Percentiles rank a stretch among this genome's conserved stretches.
Evolutionary conservation across 2,888 invertebrate genomes (phyloP).

Genomic region (Hecatera dysodea): DNA sequence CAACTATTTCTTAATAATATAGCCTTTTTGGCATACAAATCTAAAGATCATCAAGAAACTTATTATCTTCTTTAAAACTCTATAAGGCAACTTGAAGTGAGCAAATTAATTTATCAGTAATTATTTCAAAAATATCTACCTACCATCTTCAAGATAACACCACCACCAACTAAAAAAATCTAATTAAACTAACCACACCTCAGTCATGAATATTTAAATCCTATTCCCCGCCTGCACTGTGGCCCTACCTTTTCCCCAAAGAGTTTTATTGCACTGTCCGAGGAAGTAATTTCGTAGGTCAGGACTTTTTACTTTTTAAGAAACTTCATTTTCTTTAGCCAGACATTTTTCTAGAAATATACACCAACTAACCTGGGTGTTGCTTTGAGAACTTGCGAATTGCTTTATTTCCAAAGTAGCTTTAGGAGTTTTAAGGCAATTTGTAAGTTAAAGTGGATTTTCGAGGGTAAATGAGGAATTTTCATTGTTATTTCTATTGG

Average conservation of each 20-base stretch:
- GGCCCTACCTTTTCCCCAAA: slow-evolving; percentile 81
- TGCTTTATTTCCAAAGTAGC: slow-evolving; percentile 63
- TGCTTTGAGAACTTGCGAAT: slow-evolving; percentile 67
- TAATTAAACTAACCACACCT: slow-evolving; percentile 8
- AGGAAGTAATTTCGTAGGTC: slow-evolving; percentile 90
- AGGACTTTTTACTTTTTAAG: slow-evolving; percentile 90
- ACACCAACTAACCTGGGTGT: slow-evolving; percentile 72
- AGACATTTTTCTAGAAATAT: slow-evolving; percentile 84
- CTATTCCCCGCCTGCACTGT: slow-evolving; percentile 64
- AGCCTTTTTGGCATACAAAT: too few species aligned
- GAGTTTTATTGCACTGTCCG: slow-evolving; percentile 90
- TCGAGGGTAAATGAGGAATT: slow-evolving; percentile 47
- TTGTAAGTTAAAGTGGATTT: slow-evolving; percentile 68
- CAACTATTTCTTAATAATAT: too few species aligned
- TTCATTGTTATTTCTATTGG: slow-evolving; percentile 22
- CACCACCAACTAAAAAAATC: neutral
- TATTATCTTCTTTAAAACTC: neutral
- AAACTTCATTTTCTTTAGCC: slow-evolving; percentile 87
- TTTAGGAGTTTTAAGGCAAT: slow-evolving; percentile 60
- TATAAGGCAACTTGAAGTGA: neutral
- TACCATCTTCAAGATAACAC: neutral
- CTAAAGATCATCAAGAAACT: neutral
- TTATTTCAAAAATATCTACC: neutral
- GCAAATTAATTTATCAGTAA: neutral
- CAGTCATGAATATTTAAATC: slow-evolving; percentile 39